Percentiles rank a stretch among this genome's conserved stretches.
Conservation (phyloP, 2,113 vertebrate species). For the Stegostoma tigrinum region DNA sequence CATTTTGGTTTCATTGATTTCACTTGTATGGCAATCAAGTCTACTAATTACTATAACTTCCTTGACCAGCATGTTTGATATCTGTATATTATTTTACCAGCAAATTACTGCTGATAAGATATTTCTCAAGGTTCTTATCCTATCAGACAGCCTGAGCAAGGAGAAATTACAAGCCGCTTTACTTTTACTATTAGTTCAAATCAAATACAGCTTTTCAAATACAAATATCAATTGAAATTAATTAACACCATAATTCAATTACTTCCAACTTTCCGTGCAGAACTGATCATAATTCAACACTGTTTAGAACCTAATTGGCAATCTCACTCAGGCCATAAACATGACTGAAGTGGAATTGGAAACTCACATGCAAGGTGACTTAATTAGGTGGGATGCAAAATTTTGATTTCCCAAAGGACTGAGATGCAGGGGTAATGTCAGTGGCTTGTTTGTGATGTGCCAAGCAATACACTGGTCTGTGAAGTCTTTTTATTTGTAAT, state of each 20-base stretch:
- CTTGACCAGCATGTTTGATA: background rate
- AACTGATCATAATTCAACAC: conserved; percentile 3
- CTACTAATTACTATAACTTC: background rate
- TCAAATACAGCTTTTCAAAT: background rate
- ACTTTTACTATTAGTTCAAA: background rate
- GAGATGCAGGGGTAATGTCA: background rate
- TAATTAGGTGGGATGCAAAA: background rate
- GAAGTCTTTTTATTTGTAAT: background rate
- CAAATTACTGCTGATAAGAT: background rate
- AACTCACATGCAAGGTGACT: background rate
- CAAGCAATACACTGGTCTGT: background rate
- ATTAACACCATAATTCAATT: background rate
- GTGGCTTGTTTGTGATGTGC: background rate
- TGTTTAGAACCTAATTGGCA: background rate
- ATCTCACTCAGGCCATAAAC: conserved; percentile 9
- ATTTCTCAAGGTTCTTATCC: background rate
- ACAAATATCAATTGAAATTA: background rate
- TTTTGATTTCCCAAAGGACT: background rate
- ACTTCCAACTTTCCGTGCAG: background rate
- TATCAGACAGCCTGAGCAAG: background rate
- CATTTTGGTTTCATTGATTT: background rate
- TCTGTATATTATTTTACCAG: background rate
- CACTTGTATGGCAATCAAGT: background rate
- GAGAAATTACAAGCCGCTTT: background rate
- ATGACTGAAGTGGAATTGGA: background rate